Evolutionary conservation across 1,140 invertebrate genomes (phyloP).

Genomic region (Lasioglossum albipes): DNA sequence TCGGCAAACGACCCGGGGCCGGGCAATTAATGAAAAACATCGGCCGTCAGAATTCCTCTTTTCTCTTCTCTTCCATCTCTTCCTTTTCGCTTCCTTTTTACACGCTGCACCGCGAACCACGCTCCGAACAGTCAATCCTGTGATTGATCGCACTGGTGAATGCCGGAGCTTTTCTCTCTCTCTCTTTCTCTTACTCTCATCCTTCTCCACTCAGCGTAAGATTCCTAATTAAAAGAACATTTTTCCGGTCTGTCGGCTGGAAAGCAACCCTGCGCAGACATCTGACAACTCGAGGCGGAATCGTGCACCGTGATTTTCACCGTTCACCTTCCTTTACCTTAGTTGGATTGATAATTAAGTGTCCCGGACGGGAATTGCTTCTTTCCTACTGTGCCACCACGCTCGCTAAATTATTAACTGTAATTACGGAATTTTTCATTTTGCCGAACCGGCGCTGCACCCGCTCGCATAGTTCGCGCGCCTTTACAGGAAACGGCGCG

Average conservation of each 20-base stretch:
- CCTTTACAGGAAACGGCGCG: too few species aligned
- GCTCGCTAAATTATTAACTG: neutral
- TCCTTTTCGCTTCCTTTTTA: neutral
- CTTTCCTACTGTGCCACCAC: neutral
- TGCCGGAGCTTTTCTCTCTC: neutral
- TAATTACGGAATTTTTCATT: neutral
- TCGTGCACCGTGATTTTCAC: neutral
- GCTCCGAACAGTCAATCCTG: slow-evolving; percentile 35
- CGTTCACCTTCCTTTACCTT: neutral
- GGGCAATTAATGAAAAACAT: slow-evolving; percentile 65
- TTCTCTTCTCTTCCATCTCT: neutral
- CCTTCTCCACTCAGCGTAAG: neutral
- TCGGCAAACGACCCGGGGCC: slow-evolving; percentile 49
- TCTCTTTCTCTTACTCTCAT: too few species aligned
- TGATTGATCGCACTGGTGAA: slow-evolving; percentile 44
- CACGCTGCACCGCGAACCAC: neutral
- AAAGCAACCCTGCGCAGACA: neutral
- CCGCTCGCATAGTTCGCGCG: too few species aligned
- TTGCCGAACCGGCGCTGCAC: too few species aligned
- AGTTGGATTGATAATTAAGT: neutral
- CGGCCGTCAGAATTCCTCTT: slow-evolving; percentile 14
- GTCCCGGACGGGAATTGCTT: neutral
- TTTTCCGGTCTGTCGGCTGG: neutral
- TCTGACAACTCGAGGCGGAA: neutral
- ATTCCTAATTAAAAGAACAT: slow-evolving; percentile 50